A percentile compares a stretch with the other conserved stretches of the same genome.
Evolutionary conservation across 2,888 invertebrate species (phyloP).

Genomic region (Apamea anceps): DNA sequence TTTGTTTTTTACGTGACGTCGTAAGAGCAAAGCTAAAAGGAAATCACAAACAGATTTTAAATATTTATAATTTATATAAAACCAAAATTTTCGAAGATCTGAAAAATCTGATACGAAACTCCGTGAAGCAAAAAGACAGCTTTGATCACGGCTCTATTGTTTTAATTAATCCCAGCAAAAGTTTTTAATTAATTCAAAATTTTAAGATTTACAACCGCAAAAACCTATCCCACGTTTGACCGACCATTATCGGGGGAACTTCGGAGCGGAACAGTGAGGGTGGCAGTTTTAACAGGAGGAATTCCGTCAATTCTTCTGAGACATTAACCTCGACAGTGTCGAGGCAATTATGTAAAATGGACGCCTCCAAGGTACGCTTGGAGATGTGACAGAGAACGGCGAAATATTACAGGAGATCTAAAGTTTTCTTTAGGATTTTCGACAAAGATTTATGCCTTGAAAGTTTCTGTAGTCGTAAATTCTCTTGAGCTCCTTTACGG

Average conservation of each 20-base stretch:
- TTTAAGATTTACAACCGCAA: slow-evolving; percentile 60
- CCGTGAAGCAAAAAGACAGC: slow-evolving; percentile 27
- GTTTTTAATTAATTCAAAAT: slow-evolving; percentile 65
- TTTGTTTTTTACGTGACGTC: slow-evolving; percentile 42
- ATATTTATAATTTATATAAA: background rate
- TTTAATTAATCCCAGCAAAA: slow-evolving; percentile 59
- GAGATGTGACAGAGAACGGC: slow-evolving; percentile 30
- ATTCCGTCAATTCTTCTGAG: slow-evolving; percentile 71
- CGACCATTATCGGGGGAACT: slow-evolving; percentile 53
- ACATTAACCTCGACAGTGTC: slow-evolving; percentile 70
- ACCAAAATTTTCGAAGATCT: background rate
- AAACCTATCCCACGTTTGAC: slow-evolving; percentile 61
- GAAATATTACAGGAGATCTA: slow-evolving; percentile 45
- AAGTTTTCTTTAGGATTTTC: slow-evolving; percentile 33
- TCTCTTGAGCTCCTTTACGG: background rate
- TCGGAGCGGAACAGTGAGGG: slow-evolving; percentile 39
- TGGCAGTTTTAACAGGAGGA: slow-evolving; percentile 59
- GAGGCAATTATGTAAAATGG: slow-evolving; percentile 73
- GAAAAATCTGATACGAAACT: background rate
- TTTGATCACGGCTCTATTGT: slow-evolving; percentile 46
- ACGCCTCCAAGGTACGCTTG: slow-evolving; percentile 45
- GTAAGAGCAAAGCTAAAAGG: slow-evolving; percentile 4
- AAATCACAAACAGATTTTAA: background rate
- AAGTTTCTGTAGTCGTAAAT: slow-evolving; percentile 41
- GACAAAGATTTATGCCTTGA: slow-evolving; percentile 23